Percentiles rank a stretch among this genome's conserved stretches.
Evolutionary conservation across 2,113 vertebrate genomes (phyloP).

Genomic region (Calcarius ornatus): DNA sequence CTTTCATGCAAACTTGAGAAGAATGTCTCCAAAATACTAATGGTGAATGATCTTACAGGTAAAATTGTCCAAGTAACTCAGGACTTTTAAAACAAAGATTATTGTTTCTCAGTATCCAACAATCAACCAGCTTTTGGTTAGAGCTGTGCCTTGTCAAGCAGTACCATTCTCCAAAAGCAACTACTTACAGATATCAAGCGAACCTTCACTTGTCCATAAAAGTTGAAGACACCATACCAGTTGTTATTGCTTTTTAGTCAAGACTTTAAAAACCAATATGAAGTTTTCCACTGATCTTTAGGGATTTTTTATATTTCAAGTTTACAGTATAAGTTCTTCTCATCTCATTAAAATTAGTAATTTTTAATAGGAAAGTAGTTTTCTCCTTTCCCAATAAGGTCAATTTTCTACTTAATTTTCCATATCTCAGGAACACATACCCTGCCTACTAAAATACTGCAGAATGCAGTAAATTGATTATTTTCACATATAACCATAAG

Average conservation of each 20-base stretch:
- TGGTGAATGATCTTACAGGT: not conserved
- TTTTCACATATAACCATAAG: not conserved
- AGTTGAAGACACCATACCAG: not conserved
- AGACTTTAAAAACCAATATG: not conserved
- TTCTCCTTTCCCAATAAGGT: not conserved
- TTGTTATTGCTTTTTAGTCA: not conserved
- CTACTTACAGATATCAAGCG: not conserved
- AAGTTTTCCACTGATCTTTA: not conserved
- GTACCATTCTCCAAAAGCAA: not conserved
- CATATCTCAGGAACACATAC: not conserved
- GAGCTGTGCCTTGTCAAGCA: not conserved
- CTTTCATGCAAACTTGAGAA: not conserved
- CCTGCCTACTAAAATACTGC: not conserved
- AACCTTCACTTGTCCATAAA: not conserved
- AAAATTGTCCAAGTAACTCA: not conserved
- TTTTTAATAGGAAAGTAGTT: not conserved
- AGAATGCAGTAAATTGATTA: not conserved
- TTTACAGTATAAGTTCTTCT: not conserved
- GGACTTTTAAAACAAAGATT: not conserved
- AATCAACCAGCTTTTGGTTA: not conserved
- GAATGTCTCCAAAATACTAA: not conserved
- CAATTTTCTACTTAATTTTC: not conserved
- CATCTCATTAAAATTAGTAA: not conserved
- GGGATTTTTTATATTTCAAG: not conserved
- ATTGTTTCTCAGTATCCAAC: not conserved